These are phyloP conservation scores for Hemistola chrysoprasaria DNA, from an alignment of 2,888 invertebrate species.

Conservation along the genomic window DNA sequence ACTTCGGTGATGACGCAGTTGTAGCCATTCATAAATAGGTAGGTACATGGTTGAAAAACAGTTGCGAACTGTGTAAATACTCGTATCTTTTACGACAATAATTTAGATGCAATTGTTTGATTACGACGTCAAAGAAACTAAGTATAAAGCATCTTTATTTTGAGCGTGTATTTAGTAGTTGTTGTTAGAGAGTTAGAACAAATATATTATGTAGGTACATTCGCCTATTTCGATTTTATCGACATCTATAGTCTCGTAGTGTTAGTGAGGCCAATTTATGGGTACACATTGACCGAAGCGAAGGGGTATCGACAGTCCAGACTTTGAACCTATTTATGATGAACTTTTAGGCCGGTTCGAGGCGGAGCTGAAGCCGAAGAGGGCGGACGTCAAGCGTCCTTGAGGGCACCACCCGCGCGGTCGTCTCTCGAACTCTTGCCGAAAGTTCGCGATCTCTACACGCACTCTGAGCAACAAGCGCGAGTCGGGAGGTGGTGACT, in stretches of 20 bases:
- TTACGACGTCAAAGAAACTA: constrained; percentile 6
- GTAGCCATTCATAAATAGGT: constrained; percentile 34
- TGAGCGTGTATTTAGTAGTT: too few species aligned
- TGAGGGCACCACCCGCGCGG: constrained; percentile 20
- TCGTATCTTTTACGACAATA: constrained; percentile 3
- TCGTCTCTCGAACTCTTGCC: constrained; percentile 7
- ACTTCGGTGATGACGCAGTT: constrained; percentile 40
- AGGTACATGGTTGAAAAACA: constrained; percentile 28
- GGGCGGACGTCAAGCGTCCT: constrained; percentile 28
- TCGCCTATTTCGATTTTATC: too few species aligned
- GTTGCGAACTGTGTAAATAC: constrained; percentile 13
- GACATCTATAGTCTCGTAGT: background rate
- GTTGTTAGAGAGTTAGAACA: too few species aligned
- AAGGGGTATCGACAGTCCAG: constrained; percentile 28
- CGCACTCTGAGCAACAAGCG: constrained; percentile 8
- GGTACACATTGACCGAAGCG: constrained; percentile 29
- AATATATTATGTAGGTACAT: background rate
- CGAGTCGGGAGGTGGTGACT: too few species aligned
- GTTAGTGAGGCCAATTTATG: constrained; percentile 12
- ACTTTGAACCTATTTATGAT: constrained; percentile 31
- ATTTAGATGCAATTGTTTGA: constrained; percentile 11
- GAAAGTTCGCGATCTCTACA: constrained; percentile 16
- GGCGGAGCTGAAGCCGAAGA: constrained; percentile 33
- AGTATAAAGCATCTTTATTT: too few species aligned
- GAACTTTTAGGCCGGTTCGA: constrained; percentile 38